A percentile compares a stretch with the other conserved stretches of the same genome.
Evolutionary conservation across 2,113 vertebrate genomes (phyloP).

Genomic region (Prunella himalayana): DNA sequence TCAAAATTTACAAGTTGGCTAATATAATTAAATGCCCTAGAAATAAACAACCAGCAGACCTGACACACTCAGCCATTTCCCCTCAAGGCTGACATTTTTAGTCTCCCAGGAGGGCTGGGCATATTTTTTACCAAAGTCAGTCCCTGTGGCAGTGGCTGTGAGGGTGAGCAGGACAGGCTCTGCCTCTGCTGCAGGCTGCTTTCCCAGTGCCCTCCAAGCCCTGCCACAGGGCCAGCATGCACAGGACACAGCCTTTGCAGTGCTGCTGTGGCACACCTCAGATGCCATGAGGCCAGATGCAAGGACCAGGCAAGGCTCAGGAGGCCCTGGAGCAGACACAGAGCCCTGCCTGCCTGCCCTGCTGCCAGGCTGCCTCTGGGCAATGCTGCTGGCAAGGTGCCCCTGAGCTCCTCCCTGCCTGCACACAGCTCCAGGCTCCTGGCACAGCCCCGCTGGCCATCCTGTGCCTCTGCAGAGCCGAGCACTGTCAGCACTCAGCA

Average conservation of each 20-base stretch:
- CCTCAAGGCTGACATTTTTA: fast-evolving
- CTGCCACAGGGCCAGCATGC: fast-evolving
- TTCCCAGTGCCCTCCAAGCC: neutral
- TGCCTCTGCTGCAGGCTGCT: neutral
- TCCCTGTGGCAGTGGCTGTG: neutral
- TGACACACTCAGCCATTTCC: neutral
- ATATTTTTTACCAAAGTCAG: neutral
- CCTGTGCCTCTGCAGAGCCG: neutral
- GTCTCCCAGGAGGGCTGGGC: neutral
- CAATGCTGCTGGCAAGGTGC: neutral
- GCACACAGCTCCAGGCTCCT: neutral
- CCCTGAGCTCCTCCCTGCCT: neutral
- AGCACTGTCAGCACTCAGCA: neutral
- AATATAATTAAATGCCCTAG: neutral
- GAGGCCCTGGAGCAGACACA: neutral
- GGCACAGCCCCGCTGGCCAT: neutral
- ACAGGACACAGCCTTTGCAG: neutral
- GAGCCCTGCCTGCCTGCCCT: neutral
- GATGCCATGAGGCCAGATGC: neutral
- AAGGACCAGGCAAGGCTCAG: neutral
- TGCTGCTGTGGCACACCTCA: neutral
- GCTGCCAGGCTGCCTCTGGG: neutral
- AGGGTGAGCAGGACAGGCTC: neutral
- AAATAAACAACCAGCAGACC: neutral
- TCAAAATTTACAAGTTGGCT: neutral